Evolutionary conservation across 37 sponge, comb jelly and placozoan species (phyloP).

Genomic region (Hexactinellida sp.): DNA sequence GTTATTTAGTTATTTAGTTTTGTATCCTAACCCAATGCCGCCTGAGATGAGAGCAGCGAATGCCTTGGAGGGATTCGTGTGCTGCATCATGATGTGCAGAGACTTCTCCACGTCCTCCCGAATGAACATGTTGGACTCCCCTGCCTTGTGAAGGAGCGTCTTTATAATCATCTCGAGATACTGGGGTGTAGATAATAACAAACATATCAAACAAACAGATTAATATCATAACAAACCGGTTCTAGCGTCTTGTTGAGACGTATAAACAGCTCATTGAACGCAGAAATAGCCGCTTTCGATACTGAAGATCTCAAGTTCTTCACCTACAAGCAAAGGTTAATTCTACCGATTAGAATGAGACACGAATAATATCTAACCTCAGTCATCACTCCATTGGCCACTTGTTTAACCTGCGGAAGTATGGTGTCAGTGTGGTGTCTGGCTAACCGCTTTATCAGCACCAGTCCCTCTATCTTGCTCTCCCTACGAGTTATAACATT

Average conservation of each 20-base stretch:
- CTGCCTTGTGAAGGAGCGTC: slow-evolving; percentile 43
- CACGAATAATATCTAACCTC: slow-evolving; percentile 34
- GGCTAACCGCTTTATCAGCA: slow-evolving; percentile 32
- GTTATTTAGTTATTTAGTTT: neutral
- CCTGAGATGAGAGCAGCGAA: slow-evolving; percentile 48
- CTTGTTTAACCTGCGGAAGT: slow-evolving; percentile 35
- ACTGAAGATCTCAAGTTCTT: slow-evolving; percentile 77
- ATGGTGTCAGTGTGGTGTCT: slow-evolving; percentile 35
- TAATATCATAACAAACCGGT: slow-evolving; percentile 10
- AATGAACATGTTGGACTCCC: slow-evolving; percentile 60
- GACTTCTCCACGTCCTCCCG: slow-evolving; percentile 68
- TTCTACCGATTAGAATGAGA: neutral
- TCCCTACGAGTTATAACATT: slow-evolving; percentile 20
- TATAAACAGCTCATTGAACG: slow-evolving; percentile 52
- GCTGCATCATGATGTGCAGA: slow-evolving; percentile 35
- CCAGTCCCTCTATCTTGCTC: slow-evolving; percentile 42
- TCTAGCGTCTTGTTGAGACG: slow-evolving; percentile 47
- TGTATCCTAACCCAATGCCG: slow-evolving; percentile 27
- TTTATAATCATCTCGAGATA: slow-evolving; percentile 47
- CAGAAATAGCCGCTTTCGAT: slow-evolving; percentile 56
- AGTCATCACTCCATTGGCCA: slow-evolving; percentile 36
- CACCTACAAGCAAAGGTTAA: slow-evolving; percentile 35
- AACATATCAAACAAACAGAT: neutral
- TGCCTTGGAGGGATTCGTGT: slow-evolving; percentile 24
- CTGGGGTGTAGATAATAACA: neutral